Evolutionary conservation across 1,140 invertebrate genomes (phyloP), one percentile per base, ranked within the genome.

Genomic region (Asbolus verrucosus): DNA sequence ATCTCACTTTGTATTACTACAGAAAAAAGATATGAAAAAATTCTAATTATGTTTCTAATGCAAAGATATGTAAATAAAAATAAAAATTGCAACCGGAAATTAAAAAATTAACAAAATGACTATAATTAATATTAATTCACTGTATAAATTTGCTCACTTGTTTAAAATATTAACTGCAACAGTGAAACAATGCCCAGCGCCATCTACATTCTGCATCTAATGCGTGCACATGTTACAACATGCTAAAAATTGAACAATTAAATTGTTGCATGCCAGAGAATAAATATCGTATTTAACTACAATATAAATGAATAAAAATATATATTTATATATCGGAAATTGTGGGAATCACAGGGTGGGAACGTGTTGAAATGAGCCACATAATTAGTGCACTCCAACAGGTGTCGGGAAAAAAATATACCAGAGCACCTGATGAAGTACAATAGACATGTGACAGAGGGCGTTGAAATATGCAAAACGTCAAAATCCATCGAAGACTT

Each of bases 341-440:
- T n/a, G n/a, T n/a, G n/a, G n/a, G n/a, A n/a, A n/a, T n/a, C 24
- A 27, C 8, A 27, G 24, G 8, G 24, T 27, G 8, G 24, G 24
- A 4, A 36, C 5, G 11, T 59, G 72, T 8, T 59, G 75, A 69
- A 41, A 24, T 66, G 36, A 68, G 77, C 84, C 83, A 85, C 88
- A 89, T 87, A 88, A 86, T 89, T 87, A 89, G 87, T 95, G 93
- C 92, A 95, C 93, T 95, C 92, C 93, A 94, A 92, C 92, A 95
- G 93, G 91, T 94, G 92, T 93, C 93, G 93, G 93, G 93, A 92
- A 87, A 77, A 60, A 79, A 84, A 82, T 85, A 86, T 87, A 94
- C 94, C 94, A 95, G 93, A 95, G 94, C 94, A 95, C 94, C 94
- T 95, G 93, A 95, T 95, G 94, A 95, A 95, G 94, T 95, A 95